Evolutionary conservation across 1,140 invertebrate species (phyloP).

Genomic region (Temnothorax nylanderi): DNA sequence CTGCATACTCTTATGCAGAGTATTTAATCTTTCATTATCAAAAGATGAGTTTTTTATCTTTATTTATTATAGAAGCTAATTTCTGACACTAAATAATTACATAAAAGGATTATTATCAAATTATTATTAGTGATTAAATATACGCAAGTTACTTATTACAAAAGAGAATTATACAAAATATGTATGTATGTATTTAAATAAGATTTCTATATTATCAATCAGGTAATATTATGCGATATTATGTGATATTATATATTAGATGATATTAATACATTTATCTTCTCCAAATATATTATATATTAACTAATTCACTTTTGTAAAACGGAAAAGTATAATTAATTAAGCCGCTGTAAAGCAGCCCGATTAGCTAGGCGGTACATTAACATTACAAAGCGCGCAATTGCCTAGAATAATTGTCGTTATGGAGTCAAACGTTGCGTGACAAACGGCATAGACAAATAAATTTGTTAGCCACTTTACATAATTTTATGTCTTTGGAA

Average conservation of each 20-base stretch:
- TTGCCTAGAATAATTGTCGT: slow-evolving; percentile 48
- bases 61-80: neutral
- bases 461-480: slow-evolving; percentile 59
- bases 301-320: neutral
- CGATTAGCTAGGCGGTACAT: neutral
- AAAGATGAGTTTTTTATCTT: neutral
- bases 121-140: neutral
- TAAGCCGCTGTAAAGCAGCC: neutral
- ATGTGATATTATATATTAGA: too few species aligned
- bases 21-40: neutral
- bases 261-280: neutral
- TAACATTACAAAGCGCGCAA: slow-evolving; percentile 10
- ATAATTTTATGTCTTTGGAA: slow-evolving; percentile 44
- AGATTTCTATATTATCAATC: neutral
- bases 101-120: neutral
- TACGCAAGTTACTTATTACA: neutral
- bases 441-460: slow-evolving; percentile 8
- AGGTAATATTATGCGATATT: neutral
- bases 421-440: slow-evolving; percentile 47
- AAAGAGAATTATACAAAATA: neutral
- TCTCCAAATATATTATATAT: neutral
- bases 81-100: neutral
- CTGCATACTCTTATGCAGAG: neutral
- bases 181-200: neutral
- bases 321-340: neutral